Evolutionary conservation across 2,113 vertebrate species (phyloP), one percentile per base, ranked within the genome.

Genomic region (Natator depressus): DNA sequence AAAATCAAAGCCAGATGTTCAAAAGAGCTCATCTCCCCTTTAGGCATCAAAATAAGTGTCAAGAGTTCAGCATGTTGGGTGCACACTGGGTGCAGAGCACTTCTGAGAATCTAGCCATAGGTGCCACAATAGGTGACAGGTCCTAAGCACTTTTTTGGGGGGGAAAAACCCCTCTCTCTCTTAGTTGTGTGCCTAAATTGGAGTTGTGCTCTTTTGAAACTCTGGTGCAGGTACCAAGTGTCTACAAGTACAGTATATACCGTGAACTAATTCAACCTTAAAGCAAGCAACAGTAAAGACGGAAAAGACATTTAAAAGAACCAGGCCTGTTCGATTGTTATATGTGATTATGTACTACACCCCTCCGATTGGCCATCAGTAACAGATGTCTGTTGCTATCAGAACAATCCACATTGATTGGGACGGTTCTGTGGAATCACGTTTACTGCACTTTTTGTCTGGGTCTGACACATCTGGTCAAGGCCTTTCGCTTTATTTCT

Each of bases 401-500:
- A 1, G 94, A 89, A 57, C 20, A 42, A 81, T 69, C 95, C 96
- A 53, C 2, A 1, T 90, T 89, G 92, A 93, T 91, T 95, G 91
- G 0, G 1, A 75, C 85, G 92, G 50, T 95, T 97, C 91, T 91
- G 16, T 84, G 92, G 89, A 90, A 97, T 72, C 75, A 55, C 8
- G 80, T 96, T 94, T 35, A 6, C 88, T 53, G 62, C 86, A 84
- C 1, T 0, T 96, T 95, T 46, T 38, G 35, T 78, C 95, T 88
- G 86, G 89, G 50, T 94, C 19, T 94, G 93, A 82, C 97, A 97
- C 97, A 97, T 96, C 97, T 98, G 98, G 89, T 95, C 95, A 85
- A 95, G 89, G 84, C 92, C 97, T 97, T 95, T 96, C 93, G 88
- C 94, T 97, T 97, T 97, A 87, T 94, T 97, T 93, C 95, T 97